Conservation (phyloP, 2,797 vertebrate genomes). For the Phylloscopus collybita region DNA sequence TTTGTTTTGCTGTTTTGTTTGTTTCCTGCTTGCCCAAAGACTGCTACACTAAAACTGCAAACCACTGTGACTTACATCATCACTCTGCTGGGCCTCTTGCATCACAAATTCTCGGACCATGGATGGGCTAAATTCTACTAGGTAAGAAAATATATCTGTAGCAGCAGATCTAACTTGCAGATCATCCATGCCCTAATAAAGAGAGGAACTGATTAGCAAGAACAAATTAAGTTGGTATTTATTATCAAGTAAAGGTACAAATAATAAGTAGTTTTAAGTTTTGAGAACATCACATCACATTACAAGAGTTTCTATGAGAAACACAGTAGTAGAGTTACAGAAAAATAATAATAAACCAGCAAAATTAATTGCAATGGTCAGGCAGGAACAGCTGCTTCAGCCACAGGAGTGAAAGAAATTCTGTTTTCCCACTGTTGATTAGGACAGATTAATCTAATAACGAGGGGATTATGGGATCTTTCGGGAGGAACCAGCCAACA, state of each 20-base stretch:
- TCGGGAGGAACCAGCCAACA: neutral
- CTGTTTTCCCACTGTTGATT: neutral
- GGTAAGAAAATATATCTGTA: conserved; percentile 99
- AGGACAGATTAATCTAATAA: conserved; percentile 25
- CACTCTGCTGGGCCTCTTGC: conserved; percentile 98
- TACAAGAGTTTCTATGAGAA: neutral
- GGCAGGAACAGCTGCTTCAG: neutral
- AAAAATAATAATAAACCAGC: neutral
- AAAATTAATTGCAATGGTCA: neutral
- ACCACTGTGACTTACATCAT: conserved; percentile 85
- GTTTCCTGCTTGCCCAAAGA: neutral
- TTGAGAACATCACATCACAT: neutral
- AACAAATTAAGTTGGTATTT: neutral
- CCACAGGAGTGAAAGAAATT: neutral
- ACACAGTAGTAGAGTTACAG: neutral
- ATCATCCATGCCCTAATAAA: conserved; percentile 94
- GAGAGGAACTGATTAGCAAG: neutral
- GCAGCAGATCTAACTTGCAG: conserved; percentile 96
- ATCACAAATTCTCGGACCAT: conserved; percentile 99
- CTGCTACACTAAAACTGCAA: neutral
- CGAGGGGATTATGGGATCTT: neutral
- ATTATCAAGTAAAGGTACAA: neutral
- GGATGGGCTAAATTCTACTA: conserved; percentile 99
- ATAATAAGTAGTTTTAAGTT: neutral
- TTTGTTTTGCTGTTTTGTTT: neutral